Base-by-base conservation (phyloP, 2,888 invertebrate genomes). In the Acleris sparsana region DNA sequence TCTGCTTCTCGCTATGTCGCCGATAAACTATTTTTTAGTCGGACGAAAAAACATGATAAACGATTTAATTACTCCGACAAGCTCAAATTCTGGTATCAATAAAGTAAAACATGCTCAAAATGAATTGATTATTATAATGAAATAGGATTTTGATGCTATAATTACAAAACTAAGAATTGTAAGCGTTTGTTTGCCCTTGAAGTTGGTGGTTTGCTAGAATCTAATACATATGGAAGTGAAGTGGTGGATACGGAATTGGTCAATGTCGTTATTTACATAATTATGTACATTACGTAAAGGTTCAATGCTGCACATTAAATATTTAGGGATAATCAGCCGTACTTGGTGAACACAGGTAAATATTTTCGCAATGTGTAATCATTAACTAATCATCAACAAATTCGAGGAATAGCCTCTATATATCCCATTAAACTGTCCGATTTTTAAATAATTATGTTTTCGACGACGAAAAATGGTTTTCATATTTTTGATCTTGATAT, bases 41-140 rank as follows among this genome's bases (percentile, higher is more conserved):
- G 22, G n/a, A 61, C 22, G 2, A 43, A 51, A 44, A 53, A 53
- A 48, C 53, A 49, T 49, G 60, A 64, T 55, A 49, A 49, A 64
- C 29, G 60, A 64, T 60, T 65, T 61, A 53, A 65, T 65, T 61
- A 33, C 49, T 29, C 22, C 44, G 51, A 61, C 65, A 61, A 20
- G 44, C 29, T 39, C 44, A n/a, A 43, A 51, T 43, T 18, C 44
- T 29, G 43, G 33, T 17, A 33, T 43, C 51, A 60, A 61, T 65
- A 49, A 65, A 65, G 39, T 29, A 39, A 53, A 48, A 48, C 43
- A 64, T 55, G 65, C 16, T 55, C 16, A 56, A 44, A 65, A 20
- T 60, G 39, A 22, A 63, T 51, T 49, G 56, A 65, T 65, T 18
- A 61, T 33, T 51, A 33, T 65, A 61, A 65, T 65, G 46, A 51